A percentile compares a stretch with the other conserved stretches of the same genome.
phyloP scores from a whole-genome alignment of 2,888 invertebrate genomes.

The Subacronicta megacephala region DNA sequence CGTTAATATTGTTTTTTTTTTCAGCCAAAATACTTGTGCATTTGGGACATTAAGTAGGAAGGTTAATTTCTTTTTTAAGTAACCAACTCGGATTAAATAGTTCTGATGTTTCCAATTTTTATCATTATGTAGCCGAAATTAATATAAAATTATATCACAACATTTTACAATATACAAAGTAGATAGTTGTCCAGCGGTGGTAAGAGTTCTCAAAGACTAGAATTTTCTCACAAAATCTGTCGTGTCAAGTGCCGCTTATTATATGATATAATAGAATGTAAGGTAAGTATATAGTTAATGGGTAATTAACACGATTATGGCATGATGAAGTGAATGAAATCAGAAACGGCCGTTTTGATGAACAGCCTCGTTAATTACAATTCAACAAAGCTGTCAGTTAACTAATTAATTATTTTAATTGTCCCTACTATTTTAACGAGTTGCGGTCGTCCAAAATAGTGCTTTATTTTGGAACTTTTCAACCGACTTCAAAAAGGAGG shows the following conservation, averaged over 20 bases:
- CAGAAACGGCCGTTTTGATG: constrained; percentile 8
- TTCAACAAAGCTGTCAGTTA: constrained; percentile 10
- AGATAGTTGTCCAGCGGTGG: too few relatives aligned
- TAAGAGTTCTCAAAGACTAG: too few relatives aligned
- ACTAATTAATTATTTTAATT: constrained; percentile 10
- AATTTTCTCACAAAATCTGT: background rate
- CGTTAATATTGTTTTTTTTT: too few relatives aligned
- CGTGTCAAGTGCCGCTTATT: background rate
- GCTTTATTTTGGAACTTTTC: background rate
- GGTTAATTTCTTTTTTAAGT: too few relatives aligned
- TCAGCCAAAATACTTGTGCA: too few relatives aligned
- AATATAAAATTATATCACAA: too few relatives aligned
- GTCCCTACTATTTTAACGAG: background rate
- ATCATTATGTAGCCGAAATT: too few relatives aligned
- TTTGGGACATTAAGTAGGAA: too few relatives aligned
- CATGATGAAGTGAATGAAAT: constrained; percentile 15
- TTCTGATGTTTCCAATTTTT: too few relatives aligned
- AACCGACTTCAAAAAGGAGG: too few relatives aligned
- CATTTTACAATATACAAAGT: too few relatives aligned
- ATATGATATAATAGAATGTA: background rate
- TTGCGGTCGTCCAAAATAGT: background rate
- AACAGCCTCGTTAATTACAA: constrained; percentile 8
- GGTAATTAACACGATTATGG: constrained; percentile 4
- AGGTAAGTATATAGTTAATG: background rate
- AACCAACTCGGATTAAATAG: too few relatives aligned